Conservation (phyloP, 53 echinoderm and acorn worm genomes). For the Echinometra lucunter region DNA sequence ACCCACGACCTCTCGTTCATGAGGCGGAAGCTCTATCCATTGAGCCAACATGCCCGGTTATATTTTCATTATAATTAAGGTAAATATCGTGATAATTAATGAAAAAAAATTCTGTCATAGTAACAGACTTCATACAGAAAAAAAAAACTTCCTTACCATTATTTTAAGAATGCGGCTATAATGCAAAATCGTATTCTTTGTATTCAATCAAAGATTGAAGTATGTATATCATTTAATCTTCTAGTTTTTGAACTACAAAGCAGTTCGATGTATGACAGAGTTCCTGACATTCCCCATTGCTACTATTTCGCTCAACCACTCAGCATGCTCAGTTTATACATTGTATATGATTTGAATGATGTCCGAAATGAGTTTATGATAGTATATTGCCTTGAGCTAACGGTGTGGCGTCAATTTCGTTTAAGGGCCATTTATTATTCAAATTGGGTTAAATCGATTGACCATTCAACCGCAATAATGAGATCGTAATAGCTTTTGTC, state of each 20-base stretch:
- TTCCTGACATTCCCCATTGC: too few relatives aligned
- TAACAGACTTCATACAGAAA: neutral
- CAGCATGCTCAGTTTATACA: too few relatives aligned
- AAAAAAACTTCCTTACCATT: too few relatives aligned
- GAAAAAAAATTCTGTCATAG: neutral
- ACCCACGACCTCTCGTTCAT: too few relatives aligned
- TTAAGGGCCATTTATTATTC: constrained; percentile 51
- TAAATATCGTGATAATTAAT: neutral
- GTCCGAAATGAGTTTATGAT: neutral
- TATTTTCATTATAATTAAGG: neutral
- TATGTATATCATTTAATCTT: too few relatives aligned
- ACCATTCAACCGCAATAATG: constrained; percentile 1
- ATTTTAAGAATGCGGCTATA: too few relatives aligned
- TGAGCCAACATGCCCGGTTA: neutral
- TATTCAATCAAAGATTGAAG: too few relatives aligned
- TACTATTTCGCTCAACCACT: too few relatives aligned
- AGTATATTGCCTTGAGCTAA: neutral
- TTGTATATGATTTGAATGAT: constrained; percentile 15
- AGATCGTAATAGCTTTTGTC: constrained; percentile 47
- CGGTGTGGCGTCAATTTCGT: constrained; percentile 16
- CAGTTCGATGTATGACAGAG: too few relatives aligned
- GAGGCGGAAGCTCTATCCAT: too few relatives aligned
- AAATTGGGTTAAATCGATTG: constrained; percentile 54
- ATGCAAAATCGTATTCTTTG: too few relatives aligned
- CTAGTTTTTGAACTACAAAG: too few relatives aligned